A percentile compares a stretch with the other conserved stretches of the same genome.
phyloP scores from a whole-genome alignment of 1,140 invertebrate species.

The Apis cerana region DNA sequence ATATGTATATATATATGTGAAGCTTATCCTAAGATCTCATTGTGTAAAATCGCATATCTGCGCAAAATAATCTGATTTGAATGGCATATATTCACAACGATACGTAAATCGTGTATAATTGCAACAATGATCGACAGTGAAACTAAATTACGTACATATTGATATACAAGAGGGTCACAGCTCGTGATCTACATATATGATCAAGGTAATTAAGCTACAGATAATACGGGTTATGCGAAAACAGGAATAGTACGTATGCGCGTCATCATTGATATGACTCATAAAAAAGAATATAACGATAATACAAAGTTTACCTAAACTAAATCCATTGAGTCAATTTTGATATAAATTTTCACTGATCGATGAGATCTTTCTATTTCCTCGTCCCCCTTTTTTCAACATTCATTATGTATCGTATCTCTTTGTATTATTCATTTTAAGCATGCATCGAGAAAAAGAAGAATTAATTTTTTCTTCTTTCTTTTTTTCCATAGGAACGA shows the following conservation, averaged over 20 bases:
- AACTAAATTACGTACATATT: neutral
- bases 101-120: neutral
- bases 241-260: constrained; percentile 43
- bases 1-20: too few relatives aligned
- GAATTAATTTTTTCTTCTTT: constrained; percentile 30
- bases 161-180: constrained; percentile 30
- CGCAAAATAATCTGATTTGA: neutral
- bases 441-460: neutral
- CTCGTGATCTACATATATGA: constrained; percentile 58
- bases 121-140: neutral
- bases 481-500: constrained; percentile 73
- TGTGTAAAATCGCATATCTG: neutral
- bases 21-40: neutral
- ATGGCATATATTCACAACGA: neutral
- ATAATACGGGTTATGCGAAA: constrained; percentile 62
- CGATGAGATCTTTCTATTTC: neutral
- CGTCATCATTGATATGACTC: constrained; percentile 55
- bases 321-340: neutral
- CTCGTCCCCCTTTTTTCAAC: too few relatives aligned
- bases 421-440: neutral
- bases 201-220: constrained; percentile 66
- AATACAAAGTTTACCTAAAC: neutral
- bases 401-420: neutral
- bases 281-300: constrained; percentile 18
- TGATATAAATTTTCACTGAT: neutral